Evolutionary conservation across 2,888 invertebrate species (phyloP).

Genomic region (Apocheima hispidaria): DNA sequence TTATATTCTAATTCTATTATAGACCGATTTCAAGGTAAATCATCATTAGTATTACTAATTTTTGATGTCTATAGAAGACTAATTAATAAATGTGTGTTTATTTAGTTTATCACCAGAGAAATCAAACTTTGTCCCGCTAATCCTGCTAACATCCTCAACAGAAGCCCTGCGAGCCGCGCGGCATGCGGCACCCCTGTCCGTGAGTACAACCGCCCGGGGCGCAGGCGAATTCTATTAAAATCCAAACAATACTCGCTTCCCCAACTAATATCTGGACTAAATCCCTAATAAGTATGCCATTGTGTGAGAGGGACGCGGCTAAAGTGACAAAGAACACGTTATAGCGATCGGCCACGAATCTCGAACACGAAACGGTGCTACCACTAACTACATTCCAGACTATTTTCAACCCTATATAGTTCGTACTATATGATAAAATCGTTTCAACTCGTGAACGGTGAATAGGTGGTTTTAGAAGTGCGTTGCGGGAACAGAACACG

Average conservation of each 20-base stretch:
- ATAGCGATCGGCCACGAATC: slow-evolving; percentile 75
- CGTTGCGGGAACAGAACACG: slow-evolving; percentile 70
- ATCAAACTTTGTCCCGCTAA: slow-evolving; percentile 49
- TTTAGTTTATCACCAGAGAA: slow-evolving; percentile 35
- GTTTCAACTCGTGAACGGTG: slow-evolving; percentile 36
- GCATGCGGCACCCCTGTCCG: slow-evolving; percentile 53
- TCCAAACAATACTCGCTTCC: slow-evolving; percentile 84
- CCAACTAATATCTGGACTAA: slow-evolving; percentile 87
- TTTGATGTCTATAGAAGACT: too few relatives aligned
- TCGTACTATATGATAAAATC: slow-evolving; percentile 41
- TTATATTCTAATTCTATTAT: too few relatives aligned
- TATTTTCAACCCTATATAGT: slow-evolving; percentile 41
- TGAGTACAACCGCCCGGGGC: slow-evolving; percentile 79
- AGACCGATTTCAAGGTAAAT: too few relatives aligned
- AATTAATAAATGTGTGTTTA: neutral
- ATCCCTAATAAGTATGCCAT: slow-evolving; percentile 87
- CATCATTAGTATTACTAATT: too few relatives aligned
- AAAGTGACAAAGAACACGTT: slow-evolving; percentile 85
- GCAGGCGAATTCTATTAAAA: slow-evolving; percentile 83
- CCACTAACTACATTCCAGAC: slow-evolving; percentile 5
- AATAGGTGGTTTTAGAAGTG: slow-evolving; percentile 52
- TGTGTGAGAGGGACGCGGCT: slow-evolving; percentile 84
- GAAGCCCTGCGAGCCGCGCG: slow-evolving; percentile 53
- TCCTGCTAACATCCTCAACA: slow-evolving; percentile 62
- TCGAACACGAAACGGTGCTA: slow-evolving; percentile 34